Evolutionary conservation across 2,797 vertebrate genomes (phyloP), one percentile per base, ranked within the genome.

Genomic region (Chaetophractus vellerosus): DNA sequence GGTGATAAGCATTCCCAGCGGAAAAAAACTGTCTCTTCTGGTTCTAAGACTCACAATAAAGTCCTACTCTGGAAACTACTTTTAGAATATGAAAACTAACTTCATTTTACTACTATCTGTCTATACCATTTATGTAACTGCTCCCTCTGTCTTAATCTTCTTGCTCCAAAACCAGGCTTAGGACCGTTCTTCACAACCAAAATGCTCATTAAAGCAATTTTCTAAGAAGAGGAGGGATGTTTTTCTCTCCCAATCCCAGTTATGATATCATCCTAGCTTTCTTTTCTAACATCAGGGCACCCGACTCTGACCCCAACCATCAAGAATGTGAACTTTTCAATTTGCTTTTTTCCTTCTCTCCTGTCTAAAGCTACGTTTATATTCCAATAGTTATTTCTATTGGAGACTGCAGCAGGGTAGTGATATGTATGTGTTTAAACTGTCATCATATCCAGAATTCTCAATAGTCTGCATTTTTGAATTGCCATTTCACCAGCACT

Each of bases 391-490:
- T 83, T 2, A n/a, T 88, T 94, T 82, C 76, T 38, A 16, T 28
- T 9, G 26, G n/a, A 55, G 28, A 63, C 55, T 90, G 24, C 33
- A 90, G 76, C 50, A 63, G 3, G 8, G 10, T n/a, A 50, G 50
- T 76, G 71, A 94, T 36, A 66, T 74, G 24, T 59, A 18, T 86
- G 19, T 78, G 31, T 93, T 94, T 92, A 68, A 68, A 75, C 45
- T 79, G 55, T 85, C 63, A 38, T 79, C 31, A 45, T 66, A 88
- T 59, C 41, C 41, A 84, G 57, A 26, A 88, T 63, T 94, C 76
- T 81, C 87, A 36, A 50, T 33, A 85, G 21, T n/a, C 81, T 79
- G 24, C 19, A 28, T 86, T 75, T 95, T 69, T 76, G 61, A 95
- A 80, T 64, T 80, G 69, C 19, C 31, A 38, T 90, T 83, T 88